Evolutionary conservation across 1,140 invertebrate species (phyloP).

Genomic region (Parasteatoda tepidariorum): DNA sequence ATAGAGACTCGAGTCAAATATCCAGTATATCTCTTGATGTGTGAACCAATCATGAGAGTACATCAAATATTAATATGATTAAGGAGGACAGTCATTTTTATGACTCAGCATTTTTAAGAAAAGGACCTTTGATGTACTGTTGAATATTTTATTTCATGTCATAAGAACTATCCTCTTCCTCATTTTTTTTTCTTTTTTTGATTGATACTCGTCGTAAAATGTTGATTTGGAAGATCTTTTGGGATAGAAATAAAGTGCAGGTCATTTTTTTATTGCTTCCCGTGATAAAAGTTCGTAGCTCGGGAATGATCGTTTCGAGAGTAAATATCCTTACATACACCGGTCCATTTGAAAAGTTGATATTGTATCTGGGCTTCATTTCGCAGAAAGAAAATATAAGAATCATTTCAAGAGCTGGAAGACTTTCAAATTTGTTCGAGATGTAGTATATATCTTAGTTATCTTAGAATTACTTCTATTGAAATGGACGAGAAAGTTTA

Average conservation of each 20-base stretch:
- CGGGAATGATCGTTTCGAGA: neutral
- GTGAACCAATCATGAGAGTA: neutral
- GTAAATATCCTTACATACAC: neutral
- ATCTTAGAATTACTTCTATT: too few relatives aligned
- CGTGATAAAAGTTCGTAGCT: neutral
- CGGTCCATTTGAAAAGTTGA: too few relatives aligned
- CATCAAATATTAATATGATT: neutral
- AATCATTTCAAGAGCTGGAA: too few relatives aligned
- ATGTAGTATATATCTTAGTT: too few relatives aligned
- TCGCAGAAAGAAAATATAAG: too few relatives aligned
- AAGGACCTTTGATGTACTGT: neutral
- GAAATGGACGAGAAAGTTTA: too few relatives aligned
- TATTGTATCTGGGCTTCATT: too few relatives aligned
- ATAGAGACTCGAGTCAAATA: neutral
- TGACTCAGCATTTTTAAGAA: neutral
- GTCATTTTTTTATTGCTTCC: neutral
- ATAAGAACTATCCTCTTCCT: neutral
- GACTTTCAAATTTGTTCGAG: too few relatives aligned
- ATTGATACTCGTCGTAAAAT: neutral
- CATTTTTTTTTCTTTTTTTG: neutral
- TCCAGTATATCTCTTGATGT: neutral
- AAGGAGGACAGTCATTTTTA: neutral
- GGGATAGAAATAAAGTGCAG: neutral
- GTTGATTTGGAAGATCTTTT: neutral
- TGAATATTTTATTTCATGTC: neutral